Conservation (phyloP, 2,888 invertebrate species). For the Drosophila birchii region DNA sequence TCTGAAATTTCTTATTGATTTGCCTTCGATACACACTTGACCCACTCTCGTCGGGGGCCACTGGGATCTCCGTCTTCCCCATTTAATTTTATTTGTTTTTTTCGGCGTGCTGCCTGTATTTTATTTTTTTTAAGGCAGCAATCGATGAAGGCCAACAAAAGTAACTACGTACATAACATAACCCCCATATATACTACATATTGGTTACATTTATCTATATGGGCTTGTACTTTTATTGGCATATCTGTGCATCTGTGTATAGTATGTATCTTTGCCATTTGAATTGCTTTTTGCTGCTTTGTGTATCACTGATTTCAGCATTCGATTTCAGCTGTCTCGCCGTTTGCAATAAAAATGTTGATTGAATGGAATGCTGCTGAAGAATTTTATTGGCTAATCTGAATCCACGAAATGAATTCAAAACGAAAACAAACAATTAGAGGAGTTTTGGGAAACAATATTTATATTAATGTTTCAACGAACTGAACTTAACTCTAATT, state of each 20-base stretch:
- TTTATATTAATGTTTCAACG: background rate
- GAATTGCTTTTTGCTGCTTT: conserved; percentile 28
- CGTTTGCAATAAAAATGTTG: conserved; percentile 38
- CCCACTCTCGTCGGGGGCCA: conserved; percentile 13
- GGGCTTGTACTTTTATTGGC: conserved; percentile 16
- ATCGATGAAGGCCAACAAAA: conserved; percentile 35
- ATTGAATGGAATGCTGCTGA: conserved; percentile 22
- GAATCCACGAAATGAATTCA: background rate
- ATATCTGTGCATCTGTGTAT: conserved; percentile 30
- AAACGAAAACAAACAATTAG: background rate
- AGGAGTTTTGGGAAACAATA: background rate
- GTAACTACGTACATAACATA: conserved; percentile 28
- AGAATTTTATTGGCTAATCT: conserved; percentile 20
- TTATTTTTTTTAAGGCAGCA: conserved; percentile 47
- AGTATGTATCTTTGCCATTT: conserved; percentile 14
- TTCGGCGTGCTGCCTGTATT: conserved; percentile 33
- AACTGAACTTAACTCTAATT: background rate
- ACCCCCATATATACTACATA: conserved; percentile 4
- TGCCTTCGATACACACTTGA: conserved; percentile 23
- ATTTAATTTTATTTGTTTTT: conserved; percentile 67
- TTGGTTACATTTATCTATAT: conserved; percentile 10
- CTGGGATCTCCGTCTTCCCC: conserved; percentile 42
- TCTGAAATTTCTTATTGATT: conserved; percentile 16
- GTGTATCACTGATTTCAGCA: conserved; percentile 27
- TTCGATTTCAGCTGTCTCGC: conserved; percentile 32